Conservation (phyloP, 2,888 invertebrate species). For the Chydorus sphaericus region DNA sequence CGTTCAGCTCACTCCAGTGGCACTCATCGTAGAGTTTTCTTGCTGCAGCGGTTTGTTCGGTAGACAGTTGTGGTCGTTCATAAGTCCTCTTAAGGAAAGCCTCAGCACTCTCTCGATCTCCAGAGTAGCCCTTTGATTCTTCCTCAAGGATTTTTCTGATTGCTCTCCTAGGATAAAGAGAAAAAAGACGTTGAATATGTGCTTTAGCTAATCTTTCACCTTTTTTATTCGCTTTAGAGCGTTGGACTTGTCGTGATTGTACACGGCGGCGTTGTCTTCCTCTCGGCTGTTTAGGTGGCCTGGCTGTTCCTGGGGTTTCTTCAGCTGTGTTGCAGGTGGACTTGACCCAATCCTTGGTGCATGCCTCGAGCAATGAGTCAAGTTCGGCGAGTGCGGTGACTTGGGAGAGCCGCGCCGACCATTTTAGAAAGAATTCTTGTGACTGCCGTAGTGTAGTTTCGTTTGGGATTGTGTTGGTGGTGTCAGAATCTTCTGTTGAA, state of each 20-base stretch:
- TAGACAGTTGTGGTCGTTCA: background rate
- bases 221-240: background rate
- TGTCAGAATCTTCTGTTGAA: too few relatives aligned
- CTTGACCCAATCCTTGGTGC: too few relatives aligned
- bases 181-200: background rate
- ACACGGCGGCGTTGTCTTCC: background rate
- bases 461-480: too few relatives aligned
- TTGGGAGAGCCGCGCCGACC: too few relatives aligned
- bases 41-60: background rate
- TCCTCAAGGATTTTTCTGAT: background rate
- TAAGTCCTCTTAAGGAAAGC: background rate
- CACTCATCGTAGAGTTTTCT: background rate
- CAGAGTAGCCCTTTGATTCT: background rate
- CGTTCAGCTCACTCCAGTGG: background rate
- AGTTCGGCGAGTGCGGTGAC: too few relatives aligned
- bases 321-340: too few relatives aligned
- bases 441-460: too few relatives aligned
- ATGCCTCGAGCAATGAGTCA: too few relatives aligned
- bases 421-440: too few relatives aligned
- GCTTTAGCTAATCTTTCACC: too few relatives aligned
- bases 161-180: background rate
- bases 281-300: too few relatives aligned
- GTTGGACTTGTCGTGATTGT: background rate
- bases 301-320: too few relatives aligned
- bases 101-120: background rate